These are phyloP conservation scores for Paracyprichromis sp. DNA, from an alignment of 2,113 vertebrate genomes.

Conservation along the genomic window DNA sequence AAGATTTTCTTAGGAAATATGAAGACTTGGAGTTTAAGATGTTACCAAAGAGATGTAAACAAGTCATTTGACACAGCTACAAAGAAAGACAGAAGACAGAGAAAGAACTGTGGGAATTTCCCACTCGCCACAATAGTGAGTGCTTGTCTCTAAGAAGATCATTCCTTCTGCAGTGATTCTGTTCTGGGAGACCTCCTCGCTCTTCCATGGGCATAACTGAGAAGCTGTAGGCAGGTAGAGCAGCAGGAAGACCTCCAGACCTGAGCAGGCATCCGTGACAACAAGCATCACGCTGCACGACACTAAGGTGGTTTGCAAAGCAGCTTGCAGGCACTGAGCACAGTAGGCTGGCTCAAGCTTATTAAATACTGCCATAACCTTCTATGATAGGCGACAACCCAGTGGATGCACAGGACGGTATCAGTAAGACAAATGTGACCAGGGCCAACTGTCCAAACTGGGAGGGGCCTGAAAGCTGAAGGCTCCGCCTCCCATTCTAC, in stretches of 20 bases:
- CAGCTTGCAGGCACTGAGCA: neutral
- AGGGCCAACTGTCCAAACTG: neutral
- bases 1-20: neutral
- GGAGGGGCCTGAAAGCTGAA: neutral
- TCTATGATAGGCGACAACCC: rapidly evolving
- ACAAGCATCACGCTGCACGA: rapidly evolving
- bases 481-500: neutral
- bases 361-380: rapidly evolving
- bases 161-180: neutral
- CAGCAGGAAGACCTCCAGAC: neutral
- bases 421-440: neutral
- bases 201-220: neutral
- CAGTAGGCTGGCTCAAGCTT: rapidly evolving
- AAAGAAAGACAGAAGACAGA: neutral
- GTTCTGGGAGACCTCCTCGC: rapidly evolving
- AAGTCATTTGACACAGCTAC: neutral
- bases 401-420: rapidly evolving
- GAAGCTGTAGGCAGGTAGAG: neutral
- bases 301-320: neutral
- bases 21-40: neutral
- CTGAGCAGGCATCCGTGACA: neutral
- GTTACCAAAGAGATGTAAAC: neutral
- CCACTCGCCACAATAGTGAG: neutral
- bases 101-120: neutral
- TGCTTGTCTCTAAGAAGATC: rapidly evolving